phyloP scores from a whole-genome alignment of 2,113 vertebrate species.

The Lepus europaeus region DNA sequence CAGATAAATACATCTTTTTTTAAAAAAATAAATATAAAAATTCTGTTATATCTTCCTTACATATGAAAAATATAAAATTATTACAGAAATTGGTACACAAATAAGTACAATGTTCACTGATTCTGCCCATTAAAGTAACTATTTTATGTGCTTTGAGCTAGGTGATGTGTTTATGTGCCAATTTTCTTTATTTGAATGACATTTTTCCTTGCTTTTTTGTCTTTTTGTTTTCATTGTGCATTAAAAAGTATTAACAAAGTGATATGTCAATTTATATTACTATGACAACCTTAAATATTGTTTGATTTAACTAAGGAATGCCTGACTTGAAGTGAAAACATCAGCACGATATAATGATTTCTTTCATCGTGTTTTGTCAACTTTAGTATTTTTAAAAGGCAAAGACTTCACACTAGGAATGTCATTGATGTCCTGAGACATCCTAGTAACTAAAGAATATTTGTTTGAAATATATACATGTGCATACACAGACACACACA shows the following conservation, averaged over 20 bases:
- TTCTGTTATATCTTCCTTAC: background rate
- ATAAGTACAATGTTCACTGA: background rate
- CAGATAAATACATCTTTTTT: too few species aligned
- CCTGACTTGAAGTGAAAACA: background rate
- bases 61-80: background rate
- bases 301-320: background rate
- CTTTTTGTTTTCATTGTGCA: background rate
- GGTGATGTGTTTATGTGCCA: background rate
- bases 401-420: background rate
- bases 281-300: background rate
- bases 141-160: conserved; percentile 39
- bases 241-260: background rate
- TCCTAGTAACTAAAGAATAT: background rate
- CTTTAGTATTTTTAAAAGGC: background rate
- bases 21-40: background rate
- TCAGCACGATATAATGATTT: background rate
- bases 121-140: background rate
- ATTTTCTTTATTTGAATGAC: background rate
- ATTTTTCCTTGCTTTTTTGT: background rate
- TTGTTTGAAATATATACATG: background rate
- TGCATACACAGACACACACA: background rate
- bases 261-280: background rate
- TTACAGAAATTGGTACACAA: background rate
- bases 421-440: background rate
- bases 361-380: background rate